Base-by-base conservation (phyloP, 2,888 invertebrate genomes). In the Neuroscelio doddi region DNA sequence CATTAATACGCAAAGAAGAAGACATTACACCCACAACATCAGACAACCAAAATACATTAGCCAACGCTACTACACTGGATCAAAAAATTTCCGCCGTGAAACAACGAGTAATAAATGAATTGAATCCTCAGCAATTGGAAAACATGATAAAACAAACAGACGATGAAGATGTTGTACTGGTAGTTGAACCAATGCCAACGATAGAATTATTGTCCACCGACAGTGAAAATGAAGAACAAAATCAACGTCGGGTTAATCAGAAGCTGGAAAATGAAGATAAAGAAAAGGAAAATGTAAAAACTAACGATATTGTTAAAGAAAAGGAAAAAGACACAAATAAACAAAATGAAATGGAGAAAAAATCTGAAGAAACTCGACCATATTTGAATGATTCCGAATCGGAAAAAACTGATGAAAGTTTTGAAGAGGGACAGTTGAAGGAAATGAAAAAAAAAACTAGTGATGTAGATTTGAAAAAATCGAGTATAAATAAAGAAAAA, bases 1-100 rank as follows among this genome's bases (percentile, higher is more conserved):
- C 88, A 21, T 83, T 89, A 69, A 84, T 84, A 61, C 77, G 84
- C 8, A 84, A 84, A 64, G 84, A 84, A 56, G 84, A 84, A 51
- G 80, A 81, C 27, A 68, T 80, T 24, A 77, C 79, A 49, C 80
- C 81, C 34, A 53, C 55, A 0, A 45, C 56, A 16, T 57, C 63
- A n/a, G 64, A 51, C 24, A 58, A 46, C 16, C 52, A 53, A 12
- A 59, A 58, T 15, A 47, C 34, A 17, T 14, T 14, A 5, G 32
- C 64, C 5, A 57, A 27, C 15, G 63, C 65, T 24, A 73, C 65
- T 56, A 50, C 56, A 4, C 29, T 61, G 14, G 45, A 50, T 3
- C 59, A 57, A 29, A 66, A 69, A 53, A 49, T 68, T 16, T 62
- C 61, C 0, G 64, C 57, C 32, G 59, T 53, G 2, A 70, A 75